Percentiles rank a stretch among this genome's conserved stretches.
Conservation (phyloP, 2,888 invertebrate species). For the Ophion obscuratus region DNA sequence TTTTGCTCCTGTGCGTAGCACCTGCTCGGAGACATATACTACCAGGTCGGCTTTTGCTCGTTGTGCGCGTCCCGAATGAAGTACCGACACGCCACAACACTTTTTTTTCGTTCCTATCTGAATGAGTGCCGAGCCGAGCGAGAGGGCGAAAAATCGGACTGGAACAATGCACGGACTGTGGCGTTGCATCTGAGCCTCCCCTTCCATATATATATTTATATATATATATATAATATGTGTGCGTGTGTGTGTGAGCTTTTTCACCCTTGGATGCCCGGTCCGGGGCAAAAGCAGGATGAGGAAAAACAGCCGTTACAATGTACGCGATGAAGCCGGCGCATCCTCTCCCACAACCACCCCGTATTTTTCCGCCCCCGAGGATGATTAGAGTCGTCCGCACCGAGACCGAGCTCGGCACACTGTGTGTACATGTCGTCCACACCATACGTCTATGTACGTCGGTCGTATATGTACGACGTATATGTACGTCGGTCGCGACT, state of each 20-base stretch:
- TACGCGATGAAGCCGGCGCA: conserved; percentile 16
- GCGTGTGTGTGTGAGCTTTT: conserved; percentile 12
- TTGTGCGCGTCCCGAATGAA: conserved; percentile 49
- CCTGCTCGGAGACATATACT: conserved; percentile 15
- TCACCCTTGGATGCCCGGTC: conserved; percentile 36
- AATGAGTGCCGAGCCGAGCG: conserved; percentile 35
- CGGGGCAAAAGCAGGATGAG: conserved; percentile 29
- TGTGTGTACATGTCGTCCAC: conserved; percentile 2
- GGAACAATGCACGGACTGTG: conserved; percentile 46
- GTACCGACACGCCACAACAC: conserved; percentile 29
- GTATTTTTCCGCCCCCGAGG: conserved; percentile 9
- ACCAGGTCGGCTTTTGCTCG: conserved; percentile 28
- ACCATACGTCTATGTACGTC: too few relatives aligned
- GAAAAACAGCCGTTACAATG: conserved; percentile 31
- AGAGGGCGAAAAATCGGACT: conserved; percentile 56
- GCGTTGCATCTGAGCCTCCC: conserved; percentile 5
- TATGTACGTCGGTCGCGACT: neutral
- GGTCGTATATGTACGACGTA: too few relatives aligned
- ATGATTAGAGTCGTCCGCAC: conserved; percentile 55
- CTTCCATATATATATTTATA: neutral
- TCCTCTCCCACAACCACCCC: neutral
- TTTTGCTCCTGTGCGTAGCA: too few relatives aligned
- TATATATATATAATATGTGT: too few relatives aligned
- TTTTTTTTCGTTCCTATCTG: conserved; percentile 27
- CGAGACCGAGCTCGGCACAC: neutral